phyloP scores from a whole-genome alignment of 2,888 invertebrate species.

The Diplazon laetatorius region DNA sequence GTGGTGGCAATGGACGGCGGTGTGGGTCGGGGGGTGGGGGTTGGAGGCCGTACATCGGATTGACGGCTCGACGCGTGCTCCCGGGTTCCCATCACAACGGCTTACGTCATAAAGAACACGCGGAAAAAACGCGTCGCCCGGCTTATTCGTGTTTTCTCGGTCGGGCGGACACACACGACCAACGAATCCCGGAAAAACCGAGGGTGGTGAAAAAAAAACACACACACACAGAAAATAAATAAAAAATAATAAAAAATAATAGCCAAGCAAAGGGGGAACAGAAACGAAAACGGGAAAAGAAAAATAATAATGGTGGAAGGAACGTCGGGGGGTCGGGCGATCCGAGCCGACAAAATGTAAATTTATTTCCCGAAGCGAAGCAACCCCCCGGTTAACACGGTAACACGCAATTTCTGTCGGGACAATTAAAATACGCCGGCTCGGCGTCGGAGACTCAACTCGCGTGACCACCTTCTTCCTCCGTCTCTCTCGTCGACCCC shows the following conservation, averaged over 20 bases:
- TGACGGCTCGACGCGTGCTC: slow-evolving; percentile 21
- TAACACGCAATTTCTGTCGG: slow-evolving; percentile 74
- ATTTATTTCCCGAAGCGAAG: slow-evolving; percentile 71
- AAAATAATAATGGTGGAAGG: no score
- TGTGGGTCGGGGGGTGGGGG: no score
- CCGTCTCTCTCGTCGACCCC: neutral
- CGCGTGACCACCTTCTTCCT: slow-evolving; percentile 70
- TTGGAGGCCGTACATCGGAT: no score
- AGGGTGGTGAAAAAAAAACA: slow-evolving; percentile 38
- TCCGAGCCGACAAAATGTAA: slow-evolving; percentile 71
- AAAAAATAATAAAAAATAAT: no score
- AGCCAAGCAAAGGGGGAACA: no score
- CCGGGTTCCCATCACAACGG: slow-evolving; percentile 57
- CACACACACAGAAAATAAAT: no score
- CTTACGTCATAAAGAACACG: slow-evolving; percentile 40
- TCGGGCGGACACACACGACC: slow-evolving; percentile 17
- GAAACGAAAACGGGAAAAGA: slow-evolving; percentile 16
- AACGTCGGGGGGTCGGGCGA: slow-evolving; percentile 45
- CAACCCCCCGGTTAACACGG: slow-evolving; percentile 70
- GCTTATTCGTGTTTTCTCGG: slow-evolving; percentile 10
- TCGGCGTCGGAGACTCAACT: slow-evolving; percentile 67
- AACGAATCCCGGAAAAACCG: slow-evolving; percentile 1
- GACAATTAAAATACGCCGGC: slow-evolving; percentile 73
- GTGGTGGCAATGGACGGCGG: no score
- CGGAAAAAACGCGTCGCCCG: slow-evolving; percentile 38